phyloP scores from a whole-genome alignment of 2,113 vertebrate genomes.

The Suricata suricatta region DNA sequence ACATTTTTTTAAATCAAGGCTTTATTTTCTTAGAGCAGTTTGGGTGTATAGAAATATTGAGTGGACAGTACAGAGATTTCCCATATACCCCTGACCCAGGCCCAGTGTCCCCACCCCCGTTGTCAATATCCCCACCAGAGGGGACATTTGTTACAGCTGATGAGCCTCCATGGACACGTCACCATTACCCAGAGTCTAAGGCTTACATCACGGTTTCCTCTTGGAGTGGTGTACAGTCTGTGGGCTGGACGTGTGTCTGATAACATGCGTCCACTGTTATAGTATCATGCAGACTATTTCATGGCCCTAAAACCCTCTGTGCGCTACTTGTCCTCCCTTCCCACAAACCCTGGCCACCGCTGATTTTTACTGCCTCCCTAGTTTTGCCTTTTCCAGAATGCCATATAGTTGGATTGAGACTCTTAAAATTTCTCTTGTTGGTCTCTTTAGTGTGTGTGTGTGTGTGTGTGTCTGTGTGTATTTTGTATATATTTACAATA shows the following conservation, averaged over 20 bases:
- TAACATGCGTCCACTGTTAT: not conserved
- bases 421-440: not conserved
- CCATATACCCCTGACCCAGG: rapidly evolving
- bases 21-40: not conserved
- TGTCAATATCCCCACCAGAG: not conserved
- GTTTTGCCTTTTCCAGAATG: not conserved
- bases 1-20: not conserved
- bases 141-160: not conserved
- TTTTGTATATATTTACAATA: not conserved
- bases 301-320: not conserved
- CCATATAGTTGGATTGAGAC: not conserved
- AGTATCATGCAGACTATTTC: not conserved
- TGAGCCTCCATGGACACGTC: not conserved
- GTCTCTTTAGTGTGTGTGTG: not conserved
- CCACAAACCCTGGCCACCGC: no score
- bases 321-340: not conserved
- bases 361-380: not conserved
- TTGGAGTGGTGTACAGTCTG: not conserved
- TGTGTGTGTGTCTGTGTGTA: not conserved
- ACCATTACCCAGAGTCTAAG: not conserved
- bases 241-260: not conserved
- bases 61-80: not conserved
- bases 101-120: no score
- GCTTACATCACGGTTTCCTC: not conserved
- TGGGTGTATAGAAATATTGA: not conserved